Conservation (phyloP, 1,140 invertebrate species). For the Diorhabda carinulata region DNA sequence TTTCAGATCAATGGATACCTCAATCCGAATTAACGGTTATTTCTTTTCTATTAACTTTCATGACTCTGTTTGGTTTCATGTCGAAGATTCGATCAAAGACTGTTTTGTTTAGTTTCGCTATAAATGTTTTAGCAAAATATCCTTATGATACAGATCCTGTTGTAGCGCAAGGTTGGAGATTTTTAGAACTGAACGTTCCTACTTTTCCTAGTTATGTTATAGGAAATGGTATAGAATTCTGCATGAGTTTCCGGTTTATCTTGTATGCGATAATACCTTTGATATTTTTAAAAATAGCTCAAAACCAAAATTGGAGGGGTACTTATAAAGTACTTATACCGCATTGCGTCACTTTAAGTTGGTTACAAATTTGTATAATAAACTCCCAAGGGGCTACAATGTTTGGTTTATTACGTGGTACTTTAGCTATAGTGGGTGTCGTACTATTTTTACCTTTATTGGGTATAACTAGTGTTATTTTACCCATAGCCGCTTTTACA, state of each 20-base stretch:
- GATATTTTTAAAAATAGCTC: conserved; percentile 69
- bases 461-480: conserved; percentile 66
- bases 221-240: conserved; percentile 80
- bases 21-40: conserved; percentile 78
- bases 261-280: conserved; percentile 73
- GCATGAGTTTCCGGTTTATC: conserved; percentile 69
- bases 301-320: conserved; percentile 69
- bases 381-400: conserved; percentile 76
- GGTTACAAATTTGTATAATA: conserved; percentile 78
- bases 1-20: conserved; percentile 71
- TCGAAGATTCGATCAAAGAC: conserved; percentile 53
- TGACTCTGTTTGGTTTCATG: conserved; percentile 70
- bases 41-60: conserved; percentile 65
- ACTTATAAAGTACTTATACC: conserved; percentile 74
- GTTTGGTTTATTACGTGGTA: conserved; percentile 71
- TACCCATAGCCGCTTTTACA: conserved; percentile 67
- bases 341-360: conserved; percentile 80
- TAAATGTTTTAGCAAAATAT: conserved; percentile 79
- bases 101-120: conserved; percentile 70
- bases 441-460: conserved; percentile 73
- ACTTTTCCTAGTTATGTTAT: conserved; percentile 76
- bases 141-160: conserved; percentile 78
- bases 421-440: conserved; percentile 70
- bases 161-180: conserved; percentile 73
- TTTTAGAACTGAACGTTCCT: conserved; percentile 72